These are phyloP conservation scores for Turdus rufiventris DNA, from an alignment of 2,113 vertebrate species.

Conservation along the genomic window DNA sequence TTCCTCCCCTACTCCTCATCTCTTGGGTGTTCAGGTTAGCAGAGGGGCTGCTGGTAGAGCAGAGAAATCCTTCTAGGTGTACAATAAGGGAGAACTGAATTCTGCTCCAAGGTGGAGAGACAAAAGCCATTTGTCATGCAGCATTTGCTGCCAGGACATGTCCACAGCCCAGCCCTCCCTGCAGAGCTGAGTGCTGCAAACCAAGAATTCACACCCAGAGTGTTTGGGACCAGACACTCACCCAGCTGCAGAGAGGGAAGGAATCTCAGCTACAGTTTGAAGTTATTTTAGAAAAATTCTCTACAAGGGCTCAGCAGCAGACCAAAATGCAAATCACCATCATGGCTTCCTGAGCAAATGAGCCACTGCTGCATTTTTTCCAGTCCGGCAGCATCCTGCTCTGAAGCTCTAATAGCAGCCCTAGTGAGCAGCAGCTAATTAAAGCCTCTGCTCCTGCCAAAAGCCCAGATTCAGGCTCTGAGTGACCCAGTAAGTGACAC, in stretches of 20 bases:
- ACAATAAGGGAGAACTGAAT: constrained; percentile 1
- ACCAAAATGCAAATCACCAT: constrained; percentile 39
- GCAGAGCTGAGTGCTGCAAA: not conserved
- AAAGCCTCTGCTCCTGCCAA: constrained; percentile 42
- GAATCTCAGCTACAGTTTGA: not conserved
- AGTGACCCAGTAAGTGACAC: constrained; percentile 27
- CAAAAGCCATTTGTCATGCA: constrained; percentile 4
- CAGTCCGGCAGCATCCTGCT: constrained; percentile 45
- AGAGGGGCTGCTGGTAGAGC: not conserved
- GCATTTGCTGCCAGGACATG: not conserved
- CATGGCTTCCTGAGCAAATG: constrained; percentile 35
- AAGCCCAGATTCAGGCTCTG: not conserved
- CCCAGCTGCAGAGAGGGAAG: not conserved
- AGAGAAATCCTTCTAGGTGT: not conserved
- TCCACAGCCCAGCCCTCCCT: not conserved
- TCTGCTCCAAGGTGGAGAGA: not conserved
- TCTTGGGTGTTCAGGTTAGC: not conserved
- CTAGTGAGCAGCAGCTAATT: constrained; percentile 44
- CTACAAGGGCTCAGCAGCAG: not conserved
- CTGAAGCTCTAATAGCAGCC: constrained; percentile 48
- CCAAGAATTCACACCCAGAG: not conserved
- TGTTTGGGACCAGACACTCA: not conserved
- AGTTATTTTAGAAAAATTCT: constrained; percentile 4
- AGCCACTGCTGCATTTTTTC: constrained; percentile 38
- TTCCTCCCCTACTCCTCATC: accelerated